Percentiles rank a stretch among this genome's conserved stretches.
Conservation (phyloP, 2,888 invertebrate species). For the Phymatocera aterrima region DNA sequence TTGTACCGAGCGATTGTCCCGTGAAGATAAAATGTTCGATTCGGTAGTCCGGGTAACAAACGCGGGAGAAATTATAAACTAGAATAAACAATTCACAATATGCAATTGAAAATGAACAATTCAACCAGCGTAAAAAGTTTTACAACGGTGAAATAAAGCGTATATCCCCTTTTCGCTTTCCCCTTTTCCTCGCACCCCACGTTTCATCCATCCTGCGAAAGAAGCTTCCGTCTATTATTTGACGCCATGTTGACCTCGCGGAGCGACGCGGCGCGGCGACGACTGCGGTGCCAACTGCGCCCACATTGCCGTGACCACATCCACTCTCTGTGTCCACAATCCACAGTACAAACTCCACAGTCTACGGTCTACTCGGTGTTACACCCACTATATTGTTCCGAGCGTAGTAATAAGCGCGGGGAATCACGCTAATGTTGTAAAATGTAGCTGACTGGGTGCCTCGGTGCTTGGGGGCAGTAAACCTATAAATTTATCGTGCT, state of each 20-base stretch:
- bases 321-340: conserved; percentile 10
- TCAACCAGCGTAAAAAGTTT: conserved; percentile 26
- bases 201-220: background rate
- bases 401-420: conserved; percentile 10
- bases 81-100: conserved; percentile 17
- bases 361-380: background rate
- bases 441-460: background rate
- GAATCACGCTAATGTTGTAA: conserved; percentile 36
- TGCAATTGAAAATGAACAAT: conserved; percentile 19
- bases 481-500: conserved; percentile 17
- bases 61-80: conserved; percentile 21
- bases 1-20: background rate
- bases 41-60: conserved; percentile 15
- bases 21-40: background rate
- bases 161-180: background rate
- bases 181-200: background rate
- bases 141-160: background rate
- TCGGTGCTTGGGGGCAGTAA: background rate
- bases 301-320: conserved; percentile 42
- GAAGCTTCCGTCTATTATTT: conserved; percentile 41
- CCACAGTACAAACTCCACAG: too few species aligned
- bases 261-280: background rate
- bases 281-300: conserved; percentile 32
- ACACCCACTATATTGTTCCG: conserved; percentile 30
- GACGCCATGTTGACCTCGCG: conserved; percentile 38